These are phyloP conservation scores for Capitella teleta DNA, from an alignment of 1,140 invertebrate genomes.

Conservation along the genomic window DNA sequence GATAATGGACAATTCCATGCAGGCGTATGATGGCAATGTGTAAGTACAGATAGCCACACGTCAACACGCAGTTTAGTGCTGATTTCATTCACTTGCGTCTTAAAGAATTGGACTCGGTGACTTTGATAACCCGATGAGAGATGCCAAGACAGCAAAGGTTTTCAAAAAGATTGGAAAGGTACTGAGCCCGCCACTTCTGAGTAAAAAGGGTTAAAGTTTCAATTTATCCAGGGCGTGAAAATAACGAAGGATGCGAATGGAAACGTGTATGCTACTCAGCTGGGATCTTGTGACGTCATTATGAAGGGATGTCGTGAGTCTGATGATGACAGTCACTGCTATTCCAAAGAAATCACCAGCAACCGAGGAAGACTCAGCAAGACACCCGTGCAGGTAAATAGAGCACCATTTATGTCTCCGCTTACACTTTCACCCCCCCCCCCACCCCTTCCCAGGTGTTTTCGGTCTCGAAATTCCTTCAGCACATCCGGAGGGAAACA, in stretches of 20 bases:
- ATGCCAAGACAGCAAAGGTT: background rate
- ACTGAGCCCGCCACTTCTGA: background rate
- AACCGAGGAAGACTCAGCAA: conserved; percentile 2
- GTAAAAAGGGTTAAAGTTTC: background rate
- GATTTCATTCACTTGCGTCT: background rate
- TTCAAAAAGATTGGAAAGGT: conserved; percentile 10
- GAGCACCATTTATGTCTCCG: background rate
- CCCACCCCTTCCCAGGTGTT: too few species aligned
- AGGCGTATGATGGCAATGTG: conserved; percentile 2
- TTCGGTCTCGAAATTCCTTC: conserved; percentile 2
- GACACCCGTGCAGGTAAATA: conserved; percentile 3
- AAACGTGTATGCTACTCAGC: conserved; percentile 4
- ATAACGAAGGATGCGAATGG: conserved; percentile 1
- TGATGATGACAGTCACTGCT: background rate
- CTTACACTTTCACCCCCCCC: too few species aligned
- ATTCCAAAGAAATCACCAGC: background rate
- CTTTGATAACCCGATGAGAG: conserved; percentile 1
- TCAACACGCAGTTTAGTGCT: too few species aligned
- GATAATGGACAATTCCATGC: conserved; percentile 5
- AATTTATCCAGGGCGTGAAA: conserved; percentile 4
- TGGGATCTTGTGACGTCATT: conserved; percentile 4
- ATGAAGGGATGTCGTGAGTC: conserved; percentile 7
- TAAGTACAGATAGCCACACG: too few species aligned
- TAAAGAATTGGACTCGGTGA: background rate
- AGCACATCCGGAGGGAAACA: background rate